Base-by-base conservation (phyloP, 2,113 vertebrate genomes). In the Gobius niger region DNA sequence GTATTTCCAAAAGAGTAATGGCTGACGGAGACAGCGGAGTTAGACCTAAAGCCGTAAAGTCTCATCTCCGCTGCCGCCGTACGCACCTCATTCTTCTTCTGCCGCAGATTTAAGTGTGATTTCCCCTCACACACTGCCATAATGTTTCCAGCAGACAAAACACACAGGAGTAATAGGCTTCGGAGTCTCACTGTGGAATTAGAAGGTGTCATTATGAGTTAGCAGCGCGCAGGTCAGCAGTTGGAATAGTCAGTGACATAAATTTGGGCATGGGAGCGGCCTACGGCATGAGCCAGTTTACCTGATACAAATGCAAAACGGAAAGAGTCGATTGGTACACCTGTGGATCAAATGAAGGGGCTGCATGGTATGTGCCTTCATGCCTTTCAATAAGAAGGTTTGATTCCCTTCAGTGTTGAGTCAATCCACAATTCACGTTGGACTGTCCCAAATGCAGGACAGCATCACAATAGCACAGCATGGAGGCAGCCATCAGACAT, bases 1-100 rank as follows among this genome's bases (percentile, higher is more conserved):
- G 57, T 61, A 66, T 71, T 63, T 80, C 75, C 68, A 0, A 62
- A 65, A 76, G 74, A 83, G 34, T 70, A 80, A 82, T 80, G 73
- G 53, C 54, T 57, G 50, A 12, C 57, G 52, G 11, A 68, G 50
- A 59, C 59, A 54, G 40, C 41, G 49, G 57, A 50, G 49, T 63
- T 41, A 63, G n/a, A 63, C 72, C 56, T 46, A 69, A 3, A 65
- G 61, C 40, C 47, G 63, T 9, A 44, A 40, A 14, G 50, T 64
- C 41, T 49, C 56, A 71, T 67, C 56, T 12, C 15, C n/a, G 15
- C 34, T 16, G 5, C 19, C 51, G 61, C 67, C 62, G 56, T 50
- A 68, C 13, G 34, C 54, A 5, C 44, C 46, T 50, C 68, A 60
- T 76, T 62, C 7, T 14, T 77, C 49, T 71, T 74, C n/a, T 14